Base-by-base conservation (phyloP, 2,888 invertebrate genomes). In the Orthosia gracilis region DNA sequence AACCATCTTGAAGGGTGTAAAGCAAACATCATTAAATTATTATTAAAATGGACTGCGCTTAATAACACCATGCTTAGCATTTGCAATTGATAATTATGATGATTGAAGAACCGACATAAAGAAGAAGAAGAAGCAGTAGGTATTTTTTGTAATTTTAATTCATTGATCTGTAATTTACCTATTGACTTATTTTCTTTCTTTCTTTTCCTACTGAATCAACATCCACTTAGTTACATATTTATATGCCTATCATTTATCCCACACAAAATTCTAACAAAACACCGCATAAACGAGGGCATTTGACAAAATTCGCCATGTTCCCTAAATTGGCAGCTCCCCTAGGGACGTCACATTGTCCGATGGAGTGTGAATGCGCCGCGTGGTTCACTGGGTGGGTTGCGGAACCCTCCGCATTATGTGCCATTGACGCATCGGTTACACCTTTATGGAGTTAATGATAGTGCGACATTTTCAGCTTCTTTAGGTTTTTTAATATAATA, bases 341-440 rank as follows among this genome's bases (percentile, higher is more conserved):
- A 47, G 66, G 61, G 59, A 78, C 70, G 76, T 74, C 66, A 76
- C 76, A 70, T 76, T 78, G 69, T 65, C 31, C 75, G 47, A 4
- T 59, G 68, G 68, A 78, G 85, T 87, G 85, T 87, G 78, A 87
- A 85, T 85, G 87, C 80, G 65, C 47, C 63, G 61, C 72, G 21
- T 76, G 77, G 71, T 23, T 84, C 78, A 84, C 21, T 73, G 73
- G 69, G 49, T 50, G 31, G 63, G 49, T 65, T 73, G 61, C 49
- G 47, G 57, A 75, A 73, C 83, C 85, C 83, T 61, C 54, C 63
- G 57, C 31, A 73, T 76, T 76, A 83, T 76, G 70, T 57, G 50
- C 58, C 50, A 80, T 69, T 74, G 72, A 86, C 63, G 76, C 74
- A 66, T 74, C 50, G 23, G 65, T 40, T 73, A 69, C 57, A 76